Base-by-base conservation (phyloP, 1,140 invertebrate genomes). In the Atta colombica region DNA sequence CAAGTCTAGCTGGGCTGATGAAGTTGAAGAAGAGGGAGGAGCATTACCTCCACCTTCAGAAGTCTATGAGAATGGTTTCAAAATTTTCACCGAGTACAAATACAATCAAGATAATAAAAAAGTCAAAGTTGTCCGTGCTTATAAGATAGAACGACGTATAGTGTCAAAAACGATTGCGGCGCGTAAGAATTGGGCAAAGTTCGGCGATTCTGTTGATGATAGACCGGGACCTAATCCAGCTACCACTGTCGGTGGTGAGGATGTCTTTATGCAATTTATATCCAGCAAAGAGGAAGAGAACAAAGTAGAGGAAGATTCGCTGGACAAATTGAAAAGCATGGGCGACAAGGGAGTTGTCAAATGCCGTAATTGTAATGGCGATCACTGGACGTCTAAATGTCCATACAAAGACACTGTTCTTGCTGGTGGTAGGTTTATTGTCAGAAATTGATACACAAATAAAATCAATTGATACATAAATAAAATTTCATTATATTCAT, bases 331-430 rank as follows among this genome's bases (percentile, higher is more conserved):
- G 75, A 97, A 97, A 92, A 96, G 92, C 92, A 95, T 96, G 92
- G 96, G 96, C n/a, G 96, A 97, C 89, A 98, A 97, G 93, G 97
- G 98, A 90, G 97, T 98, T 91, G 98, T 99, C 75, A 98, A 98
- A 93, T 99, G 99, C 93, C 97, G 99, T 94, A 98, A 97, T 80
- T 99, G 99, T 96, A 98, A 98, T 93, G 98, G 98, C n/a, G 99
- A 99, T 90, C 99, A 99, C 96, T 99, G 99, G 98, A 99, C 99
- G 7, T 97, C 98, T 65, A 98, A 98, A 90, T 99, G 99, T 96
- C 99, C 99, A 2, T 99, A 98, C 96, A 99, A 99, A 95, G 98
- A 99, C 91, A 98, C 97, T 92, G 96, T 97, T 87, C 95, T 98
- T 85, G 96, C 96, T 86, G 96, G 96, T 88, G 96, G 96, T 89